Evolutionary conservation across 2,113 vertebrate genomes (phyloP).

Genomic region (Turnix velox): DNA sequence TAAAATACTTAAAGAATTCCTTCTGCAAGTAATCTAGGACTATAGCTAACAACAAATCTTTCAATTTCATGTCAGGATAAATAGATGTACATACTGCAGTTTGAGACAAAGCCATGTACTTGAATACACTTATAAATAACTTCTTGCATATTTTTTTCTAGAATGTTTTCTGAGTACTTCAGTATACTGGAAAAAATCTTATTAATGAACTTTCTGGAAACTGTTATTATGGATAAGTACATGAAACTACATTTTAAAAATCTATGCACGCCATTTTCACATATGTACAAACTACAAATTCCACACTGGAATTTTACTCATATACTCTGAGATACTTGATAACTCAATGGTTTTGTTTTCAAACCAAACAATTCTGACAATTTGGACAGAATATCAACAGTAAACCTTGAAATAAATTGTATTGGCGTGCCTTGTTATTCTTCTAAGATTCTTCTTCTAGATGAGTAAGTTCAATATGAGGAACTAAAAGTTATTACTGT

Average conservation of each 20-base stretch:
- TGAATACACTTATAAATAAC: background rate
- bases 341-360: background rate
- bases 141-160: background rate
- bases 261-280: background rate
- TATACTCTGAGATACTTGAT: background rate
- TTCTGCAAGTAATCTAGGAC: background rate
- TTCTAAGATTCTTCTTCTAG: slow-evolving; percentile 6
- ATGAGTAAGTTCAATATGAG: slow-evolving; percentile 31
- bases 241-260: background rate
- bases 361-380: too few species aligned
- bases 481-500: slow-evolving; percentile 47
- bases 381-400: background rate
- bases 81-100: background rate
- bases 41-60: background rate
- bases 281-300: background rate
- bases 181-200: background rate
- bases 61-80: background rate
- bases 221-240: background rate
- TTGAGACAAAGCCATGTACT: background rate
- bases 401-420: background rate
- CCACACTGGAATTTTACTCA: background rate
- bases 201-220: background rate
- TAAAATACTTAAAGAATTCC: slow-evolving; percentile 8
- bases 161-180: background rate
- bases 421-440: background rate